These are phyloP conservation scores for Pangasius krempfi DNA, from an alignment of 2,797 vertebrate genomes.

Conservation along the genomic window DNA sequence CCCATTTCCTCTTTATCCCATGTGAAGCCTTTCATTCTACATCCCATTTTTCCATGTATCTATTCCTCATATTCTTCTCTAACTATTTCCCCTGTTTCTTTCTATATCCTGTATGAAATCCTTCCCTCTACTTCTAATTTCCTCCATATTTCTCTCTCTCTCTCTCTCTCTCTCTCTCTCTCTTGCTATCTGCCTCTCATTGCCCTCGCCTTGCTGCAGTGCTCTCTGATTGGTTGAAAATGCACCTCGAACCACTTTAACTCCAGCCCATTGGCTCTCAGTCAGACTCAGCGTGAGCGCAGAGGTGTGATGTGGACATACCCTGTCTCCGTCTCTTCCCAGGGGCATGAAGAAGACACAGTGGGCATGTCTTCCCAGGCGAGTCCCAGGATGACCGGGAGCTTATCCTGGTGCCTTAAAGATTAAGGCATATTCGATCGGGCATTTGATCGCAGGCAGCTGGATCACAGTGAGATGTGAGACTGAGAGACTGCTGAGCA, in stretches of 20 bases:
- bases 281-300: constrained; percentile 54
- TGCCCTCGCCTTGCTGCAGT: constrained; percentile 74
- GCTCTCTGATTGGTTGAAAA: constrained; percentile 69
- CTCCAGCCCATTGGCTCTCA: constrained; percentile 68
- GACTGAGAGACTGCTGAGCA: constrained; percentile 47
- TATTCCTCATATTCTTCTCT: constrained; percentile 13
- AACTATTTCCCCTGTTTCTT: constrained; percentile 28
- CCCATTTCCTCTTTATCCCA: neutral
- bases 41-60: neutral
- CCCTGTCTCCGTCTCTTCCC: constrained; percentile 47
- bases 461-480: constrained; percentile 41
- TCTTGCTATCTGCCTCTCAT: constrained; percentile 43
- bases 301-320: constrained; percentile 64
- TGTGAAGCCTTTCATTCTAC: neutral
- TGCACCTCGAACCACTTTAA: constrained; percentile 69
- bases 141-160: constrained; percentile 25
- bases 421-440: constrained; percentile 51
- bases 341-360: constrained; percentile 9
- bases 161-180: constrained; percentile 4
- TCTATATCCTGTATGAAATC: constrained; percentile 48
- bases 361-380: constrained; percentile 42
- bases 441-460: constrained; percentile 42
- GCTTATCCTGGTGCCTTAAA: constrained; percentile 49
- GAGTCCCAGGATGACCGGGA: constrained; percentile 43
- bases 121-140: constrained; percentile 38